Base-by-base conservation (phyloP, 2,888 invertebrate genomes). In the Opisthograptis luteolata region DNA sequence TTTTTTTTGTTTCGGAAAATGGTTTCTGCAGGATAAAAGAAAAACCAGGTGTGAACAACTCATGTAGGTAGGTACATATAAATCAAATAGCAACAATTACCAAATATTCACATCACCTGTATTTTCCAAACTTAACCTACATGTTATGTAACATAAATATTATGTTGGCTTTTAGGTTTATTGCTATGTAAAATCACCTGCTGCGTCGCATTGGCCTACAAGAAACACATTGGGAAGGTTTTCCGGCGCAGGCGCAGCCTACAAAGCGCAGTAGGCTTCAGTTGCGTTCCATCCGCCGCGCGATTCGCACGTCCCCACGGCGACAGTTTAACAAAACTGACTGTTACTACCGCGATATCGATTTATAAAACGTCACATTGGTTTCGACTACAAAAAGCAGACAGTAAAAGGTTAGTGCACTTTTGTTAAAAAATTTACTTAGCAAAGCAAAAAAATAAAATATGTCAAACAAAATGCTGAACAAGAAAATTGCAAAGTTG, bases 201-300 rank as follows among this genome's bases (percentile, higher is more conserved):
- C n/a, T n/a, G n/a, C n/a, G n/a, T n/a, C n/a, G 34, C 32, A 28
- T 32, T 37, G 17, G 47, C 50, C 32, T 39, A 47, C 42, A 51
- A 42, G 47, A 47, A 50, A 32, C 28, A 30, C 47, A 55, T 55
- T 56, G 30, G 57, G 50, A 56, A 47, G 47, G 51, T 30, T 52
- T 20, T 15, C 31, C 62, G 60, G 55, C 66, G 66, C 71, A 58
- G 34, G 45, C 37, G 37, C 24, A 45, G 25, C 35, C 30, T 59
- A 55, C 12, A 45, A 46, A 31, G 24, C 36, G 17, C 15, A 12
- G 7, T 3, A 55, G 52, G 49, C 62, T 59, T 65, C 59, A 71
- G 71, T 71, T 57, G 50, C 47, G 55, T 56, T 55, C 50, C 10
- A 58, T 55, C 37, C 62, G 57, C 55, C 60, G 63, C 50, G 60